Percentiles rank a stretch among this genome's conserved stretches.
Conservation (phyloP, 1,140 invertebrate genomes). For the Brachionus sp. region DNA sequence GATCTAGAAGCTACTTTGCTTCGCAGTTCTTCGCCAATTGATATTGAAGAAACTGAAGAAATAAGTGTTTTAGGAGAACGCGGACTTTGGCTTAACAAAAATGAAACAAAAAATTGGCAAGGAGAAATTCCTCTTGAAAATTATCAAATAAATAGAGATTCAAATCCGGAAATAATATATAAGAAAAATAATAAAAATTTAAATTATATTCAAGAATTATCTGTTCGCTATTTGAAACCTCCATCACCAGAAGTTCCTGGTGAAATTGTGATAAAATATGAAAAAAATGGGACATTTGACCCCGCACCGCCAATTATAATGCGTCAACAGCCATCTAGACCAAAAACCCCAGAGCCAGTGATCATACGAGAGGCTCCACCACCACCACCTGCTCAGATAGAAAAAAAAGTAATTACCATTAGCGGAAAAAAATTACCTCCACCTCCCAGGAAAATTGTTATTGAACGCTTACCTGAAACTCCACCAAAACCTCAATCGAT, state of each 20-base stretch:
- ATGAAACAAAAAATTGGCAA: not conserved
- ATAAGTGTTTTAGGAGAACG: constrained; percentile 7
- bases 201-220: constrained; percentile 27
- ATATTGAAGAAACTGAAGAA: not conserved
- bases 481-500: constrained; percentile 30
- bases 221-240: constrained; percentile 40
- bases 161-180: constrained; percentile 1
- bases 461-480: constrained; percentile 32
- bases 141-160: constrained; percentile 32
- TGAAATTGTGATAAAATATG: constrained; percentile 18
- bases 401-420: constrained; percentile 30
- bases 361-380: constrained; percentile 36
- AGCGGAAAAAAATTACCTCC: not conserved
- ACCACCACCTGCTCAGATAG: not conserved
- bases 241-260: constrained; percentile 23
- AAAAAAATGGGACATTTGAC: not conserved
- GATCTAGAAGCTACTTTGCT: not conserved
- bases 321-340: not conserved
- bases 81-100: constrained; percentile 1
- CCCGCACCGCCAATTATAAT: constrained; percentile 35
- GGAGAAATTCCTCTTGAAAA: not conserved
- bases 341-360: constrained; percentile 20
- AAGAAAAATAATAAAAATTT: not conserved
- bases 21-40: not conserved
- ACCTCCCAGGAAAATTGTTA: constrained; percentile 33